Percentiles rank a stretch among this genome's conserved stretches.
These are phyloP conservation scores for Sebastes itinus DNA, from an alignment of 2,797 vertebrate genomes.

Conservation along the genomic window DNA sequence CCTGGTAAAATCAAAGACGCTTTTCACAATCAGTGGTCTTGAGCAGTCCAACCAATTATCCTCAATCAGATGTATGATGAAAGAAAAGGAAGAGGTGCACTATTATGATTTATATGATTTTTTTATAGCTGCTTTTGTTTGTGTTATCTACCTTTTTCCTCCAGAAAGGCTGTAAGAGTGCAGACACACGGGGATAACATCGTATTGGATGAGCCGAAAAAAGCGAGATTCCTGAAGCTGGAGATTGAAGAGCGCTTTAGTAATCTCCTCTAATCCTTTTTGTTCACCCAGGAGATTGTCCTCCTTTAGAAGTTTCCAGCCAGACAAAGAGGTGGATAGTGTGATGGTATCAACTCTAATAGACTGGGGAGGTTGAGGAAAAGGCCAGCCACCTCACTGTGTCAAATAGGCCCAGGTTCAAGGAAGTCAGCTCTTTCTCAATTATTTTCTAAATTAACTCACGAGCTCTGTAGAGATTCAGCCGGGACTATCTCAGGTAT, in stretches of 20 bases:
- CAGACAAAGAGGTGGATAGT: constrained; percentile 79
- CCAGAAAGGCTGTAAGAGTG: constrained; percentile 20
- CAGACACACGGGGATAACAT: constrained; percentile 48
- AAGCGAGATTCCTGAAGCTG: constrained; percentile 61
- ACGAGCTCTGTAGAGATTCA: constrained; percentile 59
- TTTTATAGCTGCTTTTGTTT: neutral
- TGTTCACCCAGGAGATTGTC: constrained; percentile 80
- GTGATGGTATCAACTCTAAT: constrained; percentile 79
- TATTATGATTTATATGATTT: constrained; percentile 4
- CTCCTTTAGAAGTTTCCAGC: constrained; percentile 80
- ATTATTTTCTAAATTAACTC: constrained; percentile 79
- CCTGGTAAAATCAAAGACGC: constrained; percentile 50
- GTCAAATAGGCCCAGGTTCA: constrained; percentile 75
- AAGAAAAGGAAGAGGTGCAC: neutral
- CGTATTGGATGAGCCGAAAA: constrained; percentile 53
- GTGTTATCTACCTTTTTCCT: constrained; percentile 14
- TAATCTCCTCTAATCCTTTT: constrained; percentile 84
- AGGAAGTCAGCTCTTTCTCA: constrained; percentile 69
- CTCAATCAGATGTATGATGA: neutral
- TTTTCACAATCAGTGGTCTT: constrained; percentile 32
- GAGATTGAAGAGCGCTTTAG: constrained; percentile 72
- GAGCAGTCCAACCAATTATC: constrained; percentile 2
- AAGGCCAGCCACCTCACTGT: constrained; percentile 78
- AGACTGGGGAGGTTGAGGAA: constrained; percentile 78
- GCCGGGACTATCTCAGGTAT: constrained; percentile 39